Evolutionary conservation across 2,888 invertebrate genomes (phyloP), one percentile per base, ranked within the genome.

Genomic region (Spilarctia lutea): DNA sequence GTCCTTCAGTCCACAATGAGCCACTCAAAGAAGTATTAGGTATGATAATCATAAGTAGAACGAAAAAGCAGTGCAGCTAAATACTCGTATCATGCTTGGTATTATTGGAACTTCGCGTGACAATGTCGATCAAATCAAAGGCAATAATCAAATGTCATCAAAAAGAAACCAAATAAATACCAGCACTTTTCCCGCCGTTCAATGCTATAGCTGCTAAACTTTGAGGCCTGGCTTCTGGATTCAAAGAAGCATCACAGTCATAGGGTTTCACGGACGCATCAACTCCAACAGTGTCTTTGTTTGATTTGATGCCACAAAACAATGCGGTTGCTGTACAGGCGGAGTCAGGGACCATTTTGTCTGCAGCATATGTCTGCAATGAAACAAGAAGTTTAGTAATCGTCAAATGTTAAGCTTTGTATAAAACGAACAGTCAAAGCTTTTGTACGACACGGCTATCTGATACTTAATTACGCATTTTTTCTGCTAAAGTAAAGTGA

Each of bases 301-400:
- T 99, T 1, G 96, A 96, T 92, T 99, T 99, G 0, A 98, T 97
- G 0, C 99, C 99, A 71, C 97, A 96, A 84, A 99, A 97, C 72
- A 98, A 94, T 0, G 99, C 99, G 0, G 99, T 99, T 0, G 98
- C 99, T 0, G 99, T 98, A 67, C 98, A 97, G 0, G 98, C 98
- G 0, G 99, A 99, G 90, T 99, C 99, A 0, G 99, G 97, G 0
- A 98, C 98, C 96, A 98, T 97, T 87, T 97, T 97, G 89, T 99
- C 97, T 0, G 97, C 97, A 76, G 98, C 98, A 90, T 99, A 99
- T 0, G 99, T 99, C 98, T 98, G 39, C 0, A 39, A 24, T 24
- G 10, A 52, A 3, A 52, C 8, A 52, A 24, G 7, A 24, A 20
- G 24, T 24, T 48, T 48, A 18, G 7, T 39, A 18, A 45, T 18